phyloP scores from a whole-genome alignment of 1,140 invertebrate genomes.

The Danaus plexippus region DNA sequence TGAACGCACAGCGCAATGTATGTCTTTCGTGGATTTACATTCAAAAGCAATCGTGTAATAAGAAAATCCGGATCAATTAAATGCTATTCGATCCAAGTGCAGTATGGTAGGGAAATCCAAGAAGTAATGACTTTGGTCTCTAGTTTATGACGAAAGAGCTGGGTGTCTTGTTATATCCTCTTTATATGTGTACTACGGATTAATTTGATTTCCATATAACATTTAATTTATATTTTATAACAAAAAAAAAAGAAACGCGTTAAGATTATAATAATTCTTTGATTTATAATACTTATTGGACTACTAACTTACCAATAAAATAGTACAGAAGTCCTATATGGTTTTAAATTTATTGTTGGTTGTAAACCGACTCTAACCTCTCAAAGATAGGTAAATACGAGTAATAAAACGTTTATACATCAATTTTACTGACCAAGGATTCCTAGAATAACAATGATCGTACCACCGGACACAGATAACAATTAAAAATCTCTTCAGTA shows the following conservation, averaged over 20 bases:
- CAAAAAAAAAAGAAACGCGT: neutral
- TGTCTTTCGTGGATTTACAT: slow-evolving; percentile 3
- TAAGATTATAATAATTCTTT: too few relatives aligned
- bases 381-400: too few relatives aligned
- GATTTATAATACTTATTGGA: too few relatives aligned
- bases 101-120: slow-evolving; percentile 50
- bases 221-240: slow-evolving; percentile 7
- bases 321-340: too few relatives aligned
- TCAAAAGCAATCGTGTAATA: slow-evolving; percentile 24
- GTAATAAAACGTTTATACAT: too few relatives aligned
- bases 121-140: slow-evolving; percentile 48
- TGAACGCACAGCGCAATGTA: slow-evolving; percentile 23
- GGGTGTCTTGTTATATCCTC: slow-evolving; percentile 15
- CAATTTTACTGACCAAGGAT: slow-evolving; percentile 31
- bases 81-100: slow-evolving; percentile 54
- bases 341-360: too few relatives aligned
- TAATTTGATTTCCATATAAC: slow-evolving; percentile 13
- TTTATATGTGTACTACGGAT: slow-evolving; percentile 12
- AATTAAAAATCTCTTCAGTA: slow-evolving; percentile 64
- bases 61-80: slow-evolving; percentile 52
- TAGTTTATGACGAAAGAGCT: slow-evolving; percentile 47
- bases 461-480: slow-evolving; percentile 37
- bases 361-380: too few relatives aligned
- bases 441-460: slow-evolving; percentile 45
- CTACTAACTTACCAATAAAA: too few relatives aligned